phyloP scores from a whole-genome alignment of 2,888 invertebrate genomes.

The Apoda limacodes region DNA sequence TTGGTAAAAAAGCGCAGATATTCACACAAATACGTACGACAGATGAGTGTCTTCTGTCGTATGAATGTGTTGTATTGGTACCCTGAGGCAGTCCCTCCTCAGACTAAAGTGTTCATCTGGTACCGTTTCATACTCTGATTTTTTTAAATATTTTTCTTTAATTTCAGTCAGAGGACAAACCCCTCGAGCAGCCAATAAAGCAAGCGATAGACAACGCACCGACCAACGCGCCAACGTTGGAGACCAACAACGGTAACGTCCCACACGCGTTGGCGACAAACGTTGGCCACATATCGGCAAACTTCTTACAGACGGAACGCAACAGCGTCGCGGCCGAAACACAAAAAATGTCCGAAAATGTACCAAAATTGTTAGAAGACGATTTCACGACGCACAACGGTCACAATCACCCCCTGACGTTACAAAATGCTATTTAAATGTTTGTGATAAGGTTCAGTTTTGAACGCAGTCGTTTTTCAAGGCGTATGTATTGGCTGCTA shows the following conservation, averaged over 20 bases:
- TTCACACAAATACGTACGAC: too few species aligned
- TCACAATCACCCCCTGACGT: constrained; percentile 50
- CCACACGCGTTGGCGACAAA: constrained; percentile 19
- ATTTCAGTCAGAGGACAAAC: constrained; percentile 47
- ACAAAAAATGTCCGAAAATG: constrained; percentile 29
- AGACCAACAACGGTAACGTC: constrained; percentile 43
- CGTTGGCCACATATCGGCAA: constrained; percentile 44
- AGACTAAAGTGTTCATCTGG: too few species aligned
- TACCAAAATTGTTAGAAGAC: constrained; percentile 33
- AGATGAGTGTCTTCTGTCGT: too few species aligned
- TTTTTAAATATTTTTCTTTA: constrained; percentile 1
- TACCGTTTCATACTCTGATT: neutral
- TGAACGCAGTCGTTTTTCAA: constrained; percentile 34
- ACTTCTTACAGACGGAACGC: constrained; percentile 51
- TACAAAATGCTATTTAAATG: constrained; percentile 60
- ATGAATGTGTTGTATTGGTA: too few species aligned
- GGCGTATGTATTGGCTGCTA: constrained; percentile 46
- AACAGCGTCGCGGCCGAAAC: constrained; percentile 28
- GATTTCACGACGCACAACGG: constrained; percentile 63
- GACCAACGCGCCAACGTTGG: constrained; percentile 22
- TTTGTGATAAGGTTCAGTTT: constrained; percentile 28
- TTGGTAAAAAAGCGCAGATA: too few species aligned
- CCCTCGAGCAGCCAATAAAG: constrained; percentile 29
- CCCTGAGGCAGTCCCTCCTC: too few species aligned
- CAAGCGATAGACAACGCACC: constrained; percentile 25